These are phyloP conservation scores for Seladonia tumulorum DNA, from an alignment of 2,888 invertebrate genomes.

Conservation along the genomic window DNA sequence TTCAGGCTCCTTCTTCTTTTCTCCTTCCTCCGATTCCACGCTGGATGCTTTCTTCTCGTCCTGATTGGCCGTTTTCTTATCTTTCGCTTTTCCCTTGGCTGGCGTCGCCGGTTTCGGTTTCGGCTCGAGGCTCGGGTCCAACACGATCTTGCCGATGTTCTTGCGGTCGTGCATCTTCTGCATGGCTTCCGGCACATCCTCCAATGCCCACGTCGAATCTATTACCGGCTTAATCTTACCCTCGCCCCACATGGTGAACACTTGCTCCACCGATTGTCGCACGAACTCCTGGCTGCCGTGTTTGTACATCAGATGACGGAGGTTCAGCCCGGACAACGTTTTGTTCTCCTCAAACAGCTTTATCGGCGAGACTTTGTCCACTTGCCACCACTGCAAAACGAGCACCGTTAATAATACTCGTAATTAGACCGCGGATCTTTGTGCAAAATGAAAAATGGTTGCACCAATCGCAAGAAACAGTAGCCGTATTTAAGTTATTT, in stretches of 20 bases:
- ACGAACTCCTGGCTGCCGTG: conserved; percentile 90
- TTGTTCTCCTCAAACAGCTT: conserved; percentile 96
- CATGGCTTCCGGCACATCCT: conserved; percentile 95
- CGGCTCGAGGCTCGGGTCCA: conserved; percentile 92
- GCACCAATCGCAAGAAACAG: no score
- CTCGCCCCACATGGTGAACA: conserved; percentile 91
- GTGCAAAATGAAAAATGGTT: no score
- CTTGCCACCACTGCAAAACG: conserved; percentile 93
- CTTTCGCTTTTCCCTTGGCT: conserved; percentile 90
- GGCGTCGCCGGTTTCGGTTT: conserved; percentile 93
- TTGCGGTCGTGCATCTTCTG: conserved; percentile 96
- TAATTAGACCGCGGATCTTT: no score
- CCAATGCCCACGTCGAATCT: conserved; percentile 94
- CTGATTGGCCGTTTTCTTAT: conserved; percentile 90
- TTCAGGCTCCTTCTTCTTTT: conserved; percentile 84
- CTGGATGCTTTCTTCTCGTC: conserved; percentile 87
- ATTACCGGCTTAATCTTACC: conserved; percentile 93
- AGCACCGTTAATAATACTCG: background rate
- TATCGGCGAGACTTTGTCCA: conserved; percentile 95
- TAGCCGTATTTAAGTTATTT: no score
- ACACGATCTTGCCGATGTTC: conserved; percentile 94
- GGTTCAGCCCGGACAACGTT: conserved; percentile 92
- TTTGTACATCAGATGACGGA: conserved; percentile 93
- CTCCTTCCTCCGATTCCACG: conserved; percentile 85
- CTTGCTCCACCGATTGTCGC: conserved; percentile 89